A percentile compares a stretch with the other conserved stretches of the same genome.
phyloP scores from a whole-genome alignment of 2,797 vertebrate species.

The Eulemur mongoz region DNA sequence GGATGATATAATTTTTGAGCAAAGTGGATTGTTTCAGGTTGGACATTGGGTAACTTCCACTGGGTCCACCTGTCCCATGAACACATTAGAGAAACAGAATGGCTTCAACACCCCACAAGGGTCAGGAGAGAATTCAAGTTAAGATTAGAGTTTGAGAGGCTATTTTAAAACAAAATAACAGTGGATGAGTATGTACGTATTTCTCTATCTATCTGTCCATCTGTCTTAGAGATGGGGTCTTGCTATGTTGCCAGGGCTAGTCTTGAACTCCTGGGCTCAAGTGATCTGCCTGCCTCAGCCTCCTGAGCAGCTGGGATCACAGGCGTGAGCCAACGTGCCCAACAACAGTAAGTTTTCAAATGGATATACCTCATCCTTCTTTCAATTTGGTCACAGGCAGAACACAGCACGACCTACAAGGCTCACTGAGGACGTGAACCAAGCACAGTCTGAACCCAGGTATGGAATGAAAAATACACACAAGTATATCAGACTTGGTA shows the following conservation, averaged over 20 bases:
- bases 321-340: neutral
- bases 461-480: neutral
- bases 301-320: neutral
- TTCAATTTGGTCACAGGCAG: neutral
- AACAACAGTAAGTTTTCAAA: neutral
- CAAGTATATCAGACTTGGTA: neutral
- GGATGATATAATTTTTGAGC: neutral
- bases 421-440: neutral
- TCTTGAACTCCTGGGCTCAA: neutral
- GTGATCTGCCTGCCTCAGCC: neutral
- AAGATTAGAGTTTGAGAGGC: neutral
- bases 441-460: accelerated
- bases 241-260: neutral
- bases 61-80: neutral
- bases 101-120: neutral
- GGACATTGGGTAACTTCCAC: neutral
- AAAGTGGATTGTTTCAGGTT: neutral
- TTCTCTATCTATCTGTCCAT: too few relatives aligned
- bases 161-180: neutral
- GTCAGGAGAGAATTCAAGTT: neutral
- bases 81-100: neutral
- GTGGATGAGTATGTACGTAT: neutral
- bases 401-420: neutral
- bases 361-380: neutral
- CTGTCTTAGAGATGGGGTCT: neutral